Evolutionary conservation across 2,113 vertebrate genomes (phyloP).

Genomic region (Pteropus alecto): DNA sequence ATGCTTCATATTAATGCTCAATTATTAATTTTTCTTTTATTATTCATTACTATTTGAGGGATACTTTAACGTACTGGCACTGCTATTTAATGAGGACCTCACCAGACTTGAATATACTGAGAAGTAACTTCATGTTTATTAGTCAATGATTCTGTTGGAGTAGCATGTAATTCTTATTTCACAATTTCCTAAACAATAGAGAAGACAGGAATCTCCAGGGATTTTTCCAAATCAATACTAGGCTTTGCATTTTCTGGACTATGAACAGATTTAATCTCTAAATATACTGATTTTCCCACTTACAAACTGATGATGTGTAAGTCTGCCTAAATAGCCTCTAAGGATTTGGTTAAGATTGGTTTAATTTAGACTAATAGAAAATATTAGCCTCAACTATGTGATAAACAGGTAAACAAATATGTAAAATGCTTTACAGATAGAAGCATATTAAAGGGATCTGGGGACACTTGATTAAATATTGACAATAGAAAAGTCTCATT

Average conservation of each 20-base stretch:
- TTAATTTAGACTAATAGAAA: not conserved
- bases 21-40: not conserved
- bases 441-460: not conserved
- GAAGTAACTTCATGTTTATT: not conserved
- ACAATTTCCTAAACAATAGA: not conserved
- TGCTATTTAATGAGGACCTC: not conserved
- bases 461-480: not conserved
- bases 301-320: not conserved
- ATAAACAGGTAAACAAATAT: not conserved
- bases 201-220: not conserved
- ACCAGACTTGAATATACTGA: not conserved
- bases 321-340: not conserved
- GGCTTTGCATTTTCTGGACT: conserved; percentile 22
- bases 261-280: not conserved
- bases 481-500: not conserved
- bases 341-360: not conserved
- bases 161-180: not conserved
- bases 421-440: not conserved
- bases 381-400: not conserved
- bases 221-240: conserved; percentile 22
- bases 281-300: not conserved
- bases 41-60: not conserved
- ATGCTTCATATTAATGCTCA: not conserved
- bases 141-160: not conserved
- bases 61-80: not conserved